phyloP scores from a whole-genome alignment of 2,888 invertebrate genomes.

The Amphipoea lucens region DNA sequence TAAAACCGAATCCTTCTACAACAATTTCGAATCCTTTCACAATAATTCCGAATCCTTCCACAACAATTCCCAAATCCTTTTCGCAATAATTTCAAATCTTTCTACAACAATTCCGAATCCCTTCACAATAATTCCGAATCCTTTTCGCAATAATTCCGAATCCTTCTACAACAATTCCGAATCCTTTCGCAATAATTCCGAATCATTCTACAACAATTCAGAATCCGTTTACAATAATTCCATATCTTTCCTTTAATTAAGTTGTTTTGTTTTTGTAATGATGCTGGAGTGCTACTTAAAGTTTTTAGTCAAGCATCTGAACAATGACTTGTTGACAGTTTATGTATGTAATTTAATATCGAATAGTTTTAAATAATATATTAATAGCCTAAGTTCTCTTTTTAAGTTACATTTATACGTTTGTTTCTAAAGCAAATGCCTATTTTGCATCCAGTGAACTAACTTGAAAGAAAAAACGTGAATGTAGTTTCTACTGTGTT shows the following conservation, averaged over 20 bases:
- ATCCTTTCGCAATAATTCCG: background rate
- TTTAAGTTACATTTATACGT: background rate
- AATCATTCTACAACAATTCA: background rate
- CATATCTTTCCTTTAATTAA: background rate
- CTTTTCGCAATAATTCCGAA: background rate
- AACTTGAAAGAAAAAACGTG: background rate
- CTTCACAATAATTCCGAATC: background rate
- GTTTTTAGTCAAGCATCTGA: constrained; percentile 8
- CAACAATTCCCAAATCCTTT: background rate
- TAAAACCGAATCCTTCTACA: background rate
- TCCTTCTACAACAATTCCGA: background rate
- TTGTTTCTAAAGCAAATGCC: background rate
- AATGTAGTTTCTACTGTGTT: background rate
- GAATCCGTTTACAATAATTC: background rate
- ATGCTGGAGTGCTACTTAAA: constrained; percentile 6
- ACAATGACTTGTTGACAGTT: constrained; percentile 16
- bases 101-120: background rate
- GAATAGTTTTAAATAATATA: constrained; percentile 32
- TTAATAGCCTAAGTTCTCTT: constrained; percentile 8
- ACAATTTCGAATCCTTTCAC: background rate
- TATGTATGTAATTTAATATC: constrained; percentile 35
- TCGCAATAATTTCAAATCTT: background rate
- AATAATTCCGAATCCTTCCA: background rate
- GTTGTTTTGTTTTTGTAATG: constrained; percentile 3
- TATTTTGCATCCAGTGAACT: background rate